phyloP scores from a whole-genome alignment of 1,140 invertebrate species.

The Sinonovacula constricta region DNA sequence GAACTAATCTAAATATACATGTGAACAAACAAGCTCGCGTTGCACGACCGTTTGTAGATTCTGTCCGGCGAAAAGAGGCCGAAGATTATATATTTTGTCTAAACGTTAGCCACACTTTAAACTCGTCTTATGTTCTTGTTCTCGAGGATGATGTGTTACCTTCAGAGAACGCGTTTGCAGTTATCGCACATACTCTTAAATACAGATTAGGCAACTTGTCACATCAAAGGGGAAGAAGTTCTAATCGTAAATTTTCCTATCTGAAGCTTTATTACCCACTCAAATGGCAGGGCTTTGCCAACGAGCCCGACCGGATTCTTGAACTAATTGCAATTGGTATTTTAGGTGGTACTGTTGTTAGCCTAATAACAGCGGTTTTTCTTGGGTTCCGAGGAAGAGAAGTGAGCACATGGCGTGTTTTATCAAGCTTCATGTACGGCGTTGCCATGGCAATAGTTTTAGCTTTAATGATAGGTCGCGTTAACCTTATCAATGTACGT shows the following conservation, averaged over 20 bases:
- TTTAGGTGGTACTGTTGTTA: conserved; percentile 33
- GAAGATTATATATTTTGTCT: conserved; percentile 59
- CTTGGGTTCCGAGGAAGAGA: not conserved
- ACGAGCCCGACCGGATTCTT: conserved; percentile 39
- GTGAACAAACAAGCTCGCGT: too few species aligned
- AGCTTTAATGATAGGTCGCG: conserved; percentile 40
- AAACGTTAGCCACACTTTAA: conserved; percentile 33
- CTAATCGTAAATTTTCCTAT: conserved; percentile 32
- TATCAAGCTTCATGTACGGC: conserved; percentile 35
- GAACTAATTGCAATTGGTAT: conserved; percentile 50
- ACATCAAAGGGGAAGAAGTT: conserved; percentile 9
- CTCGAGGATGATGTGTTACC: conserved; percentile 61
- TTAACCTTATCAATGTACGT: conserved; percentile 54
- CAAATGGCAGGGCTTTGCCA: conserved; percentile 56
- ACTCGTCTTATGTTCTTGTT: conserved; percentile 50
- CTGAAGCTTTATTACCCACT: conserved; percentile 60
- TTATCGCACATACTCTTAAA: conserved; percentile 44
- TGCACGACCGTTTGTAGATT: conserved; percentile 11
- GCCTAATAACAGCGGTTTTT: not conserved
- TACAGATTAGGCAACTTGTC: not conserved
- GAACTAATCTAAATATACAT: conserved; percentile 10
- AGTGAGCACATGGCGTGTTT: not conserved
- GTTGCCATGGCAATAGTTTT: conserved; percentile 29
- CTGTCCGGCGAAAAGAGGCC: conserved; percentile 22
- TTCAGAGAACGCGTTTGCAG: conserved; percentile 37